These are phyloP conservation scores for Podargus strigoides DNA, from an alignment of 2,797 vertebrate genomes.

Conservation along the genomic window DNA sequence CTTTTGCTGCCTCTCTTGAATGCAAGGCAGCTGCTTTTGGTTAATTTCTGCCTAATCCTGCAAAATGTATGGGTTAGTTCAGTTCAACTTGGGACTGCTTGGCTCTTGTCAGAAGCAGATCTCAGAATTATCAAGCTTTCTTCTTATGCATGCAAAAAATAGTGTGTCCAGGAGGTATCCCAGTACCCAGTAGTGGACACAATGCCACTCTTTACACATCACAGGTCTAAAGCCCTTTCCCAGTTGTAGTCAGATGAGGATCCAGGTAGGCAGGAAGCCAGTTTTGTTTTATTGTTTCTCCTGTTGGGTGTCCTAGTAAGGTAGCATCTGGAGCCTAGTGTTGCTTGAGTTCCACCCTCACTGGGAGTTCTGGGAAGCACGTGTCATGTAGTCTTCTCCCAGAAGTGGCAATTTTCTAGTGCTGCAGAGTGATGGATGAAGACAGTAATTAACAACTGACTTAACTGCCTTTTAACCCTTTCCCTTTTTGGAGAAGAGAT, in stretches of 20 bases:
- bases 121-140: neutral
- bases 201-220: neutral
- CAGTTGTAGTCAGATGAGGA: neutral
- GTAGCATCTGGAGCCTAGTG: conserved; percentile 34
- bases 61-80: neutral
- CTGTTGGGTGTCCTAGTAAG: conserved; percentile 32
- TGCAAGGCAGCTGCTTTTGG: neutral
- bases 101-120: neutral
- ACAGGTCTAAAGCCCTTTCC: neutral
- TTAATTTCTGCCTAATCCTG: neutral
- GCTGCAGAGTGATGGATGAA: conserved; percentile 51
- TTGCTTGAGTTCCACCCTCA: conserved; percentile 35
- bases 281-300: conserved; percentile 48
- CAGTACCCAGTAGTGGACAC: neutral
- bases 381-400: conserved; percentile 19
- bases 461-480: conserved; percentile 60
- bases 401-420: conserved; percentile 35
- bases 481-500: conserved; percentile 21
- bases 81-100: neutral
- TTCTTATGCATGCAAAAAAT: neutral
- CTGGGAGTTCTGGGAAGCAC: conserved; percentile 37
- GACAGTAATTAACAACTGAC: conserved; percentile 65
- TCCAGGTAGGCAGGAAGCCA: neutral
- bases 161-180: neutral
- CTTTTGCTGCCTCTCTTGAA: neutral